These are phyloP conservation scores for Carduelis carduelis DNA, from an alignment of 2,797 vertebrate genomes.

Conservation along the genomic window DNA sequence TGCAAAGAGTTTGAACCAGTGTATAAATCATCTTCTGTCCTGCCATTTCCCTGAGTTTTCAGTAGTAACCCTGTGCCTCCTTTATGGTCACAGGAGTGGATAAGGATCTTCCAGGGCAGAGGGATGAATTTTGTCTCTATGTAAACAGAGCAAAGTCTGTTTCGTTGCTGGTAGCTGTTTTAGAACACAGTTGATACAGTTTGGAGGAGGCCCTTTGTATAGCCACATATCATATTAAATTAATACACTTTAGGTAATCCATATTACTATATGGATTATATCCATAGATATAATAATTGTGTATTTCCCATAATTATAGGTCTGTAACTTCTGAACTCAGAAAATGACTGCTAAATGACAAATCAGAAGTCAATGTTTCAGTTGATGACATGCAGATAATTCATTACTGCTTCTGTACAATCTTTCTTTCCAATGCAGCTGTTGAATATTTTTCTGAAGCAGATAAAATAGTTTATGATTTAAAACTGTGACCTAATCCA, in stretches of 20 bases:
- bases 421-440: neutral
- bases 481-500: neutral
- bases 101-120: neutral
- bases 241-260: neutral
- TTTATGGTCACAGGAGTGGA: neutral
- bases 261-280: neutral
- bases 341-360: neutral
- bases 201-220: neutral
- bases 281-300: neutral
- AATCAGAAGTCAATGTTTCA: neutral
- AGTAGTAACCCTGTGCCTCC: neutral
- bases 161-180: neutral
- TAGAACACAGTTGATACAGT: neutral
- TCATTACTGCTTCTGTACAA: neutral
- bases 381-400: neutral
- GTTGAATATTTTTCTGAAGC: neutral
- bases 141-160: neutral
- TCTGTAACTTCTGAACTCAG: neutral
- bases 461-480: neutral
- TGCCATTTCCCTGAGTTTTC: neutral
- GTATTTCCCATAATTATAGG: neutral
- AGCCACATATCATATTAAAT: neutral
- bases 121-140: neutral
- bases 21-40: neutral
- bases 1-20: neutral